A percentile compares a stretch with the other conserved stretches of the same genome.
Conservation (phyloP, 2,888 invertebrate species). For the Agrochola macilenta region DNA sequence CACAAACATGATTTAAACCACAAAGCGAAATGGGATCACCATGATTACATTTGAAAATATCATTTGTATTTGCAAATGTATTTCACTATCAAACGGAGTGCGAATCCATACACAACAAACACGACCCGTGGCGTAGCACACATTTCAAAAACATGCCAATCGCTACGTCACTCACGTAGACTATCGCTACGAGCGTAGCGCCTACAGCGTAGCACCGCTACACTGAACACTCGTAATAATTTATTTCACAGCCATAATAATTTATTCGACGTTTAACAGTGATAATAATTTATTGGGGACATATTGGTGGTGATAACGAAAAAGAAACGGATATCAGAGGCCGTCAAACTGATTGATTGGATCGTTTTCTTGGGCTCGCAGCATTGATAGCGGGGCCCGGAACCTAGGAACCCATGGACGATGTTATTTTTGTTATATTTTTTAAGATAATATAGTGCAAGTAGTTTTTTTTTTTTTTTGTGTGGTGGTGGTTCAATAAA, state of each 20-base stretch:
- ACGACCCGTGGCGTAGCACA: slow-evolving; percentile 17
- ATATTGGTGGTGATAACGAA: slow-evolving; percentile 67
- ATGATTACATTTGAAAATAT: slow-evolving; percentile 35
- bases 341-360: slow-evolving; percentile 70
- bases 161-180: slow-evolving; percentile 46
- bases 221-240: slow-evolving; percentile 53
- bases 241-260: slow-evolving; percentile 56
- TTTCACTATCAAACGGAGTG: slow-evolving; percentile 20
- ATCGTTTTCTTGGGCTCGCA: slow-evolving; percentile 64
- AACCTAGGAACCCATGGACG: slow-evolving; percentile 45
- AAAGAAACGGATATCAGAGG: slow-evolving; percentile 64
- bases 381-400: slow-evolving; percentile 58
- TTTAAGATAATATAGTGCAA: neutral
- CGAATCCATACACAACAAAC: slow-evolving; percentile 30
- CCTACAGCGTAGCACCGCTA: slow-evolving; percentile 50
- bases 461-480: neutral
- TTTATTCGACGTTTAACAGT: slow-evolving; percentile 57
- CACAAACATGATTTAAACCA: slow-evolving; percentile 19
- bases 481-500: too few relatives aligned
- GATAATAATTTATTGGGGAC: slow-evolving; percentile 66
- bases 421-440: neutral
- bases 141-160: slow-evolving; percentile 42
- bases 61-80: slow-evolving; percentile 27
- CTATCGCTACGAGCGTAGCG: slow-evolving; percentile 40
- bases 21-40: slow-evolving; percentile 21